Base-by-base conservation (phyloP, 1,140 invertebrate genomes). In the Lepidostoma basale region DNA sequence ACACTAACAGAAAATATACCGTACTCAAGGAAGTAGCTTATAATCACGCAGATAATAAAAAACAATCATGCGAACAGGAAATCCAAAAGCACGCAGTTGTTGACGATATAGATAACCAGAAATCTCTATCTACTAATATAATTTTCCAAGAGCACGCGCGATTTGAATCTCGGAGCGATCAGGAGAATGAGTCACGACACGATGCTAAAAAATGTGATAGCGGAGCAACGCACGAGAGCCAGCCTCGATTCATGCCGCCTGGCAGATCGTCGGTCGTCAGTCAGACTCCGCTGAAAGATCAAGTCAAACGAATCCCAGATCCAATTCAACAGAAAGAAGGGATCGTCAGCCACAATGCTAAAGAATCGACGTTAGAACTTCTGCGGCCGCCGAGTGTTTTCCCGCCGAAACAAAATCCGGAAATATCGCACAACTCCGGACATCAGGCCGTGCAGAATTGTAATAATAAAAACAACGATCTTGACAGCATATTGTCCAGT, bases 1-100 rank as follows among this genome's bases (percentile, higher is more conserved):
- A n/a, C 23, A 47, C 23, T 20, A 59, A 33, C 10, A 33, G 47
- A 40, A 28, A n/a, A 54, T 54, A 18, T 16, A 39, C 62, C 20
- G 62, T 22, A 12, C 9, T 52, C 3, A 60, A 60, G 42, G 56
- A 40, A 8, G n/a, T n/a, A n/a, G n/a, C n/a, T n/a, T n/a, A n/a
- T n/a, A n/a, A n/a, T n/a, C n/a, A n/a, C n/a, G n/a, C n/a, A n/a
- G n/a, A n/a, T n/a, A n/a, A n/a, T n/a, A n/a, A n/a, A n/a, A n/a
- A n/a, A n/a, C n/a, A n/a, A n/a, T n/a, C n/a, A n/a, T n/a, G n/a
- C n/a, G n/a, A n/a, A n/a, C n/a, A n/a, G n/a, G n/a, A n/a, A n/a
- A n/a, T n/a, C n/a, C n/a, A n/a, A n/a, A n/a, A n/a, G n/a, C n/a
- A n/a, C n/a, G n/a, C 6, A 3, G 2, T 18, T 22, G 9, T 10